phyloP scores from a whole-genome alignment of 1,140 invertebrate species.

The Drosophila sp. region DNA sequence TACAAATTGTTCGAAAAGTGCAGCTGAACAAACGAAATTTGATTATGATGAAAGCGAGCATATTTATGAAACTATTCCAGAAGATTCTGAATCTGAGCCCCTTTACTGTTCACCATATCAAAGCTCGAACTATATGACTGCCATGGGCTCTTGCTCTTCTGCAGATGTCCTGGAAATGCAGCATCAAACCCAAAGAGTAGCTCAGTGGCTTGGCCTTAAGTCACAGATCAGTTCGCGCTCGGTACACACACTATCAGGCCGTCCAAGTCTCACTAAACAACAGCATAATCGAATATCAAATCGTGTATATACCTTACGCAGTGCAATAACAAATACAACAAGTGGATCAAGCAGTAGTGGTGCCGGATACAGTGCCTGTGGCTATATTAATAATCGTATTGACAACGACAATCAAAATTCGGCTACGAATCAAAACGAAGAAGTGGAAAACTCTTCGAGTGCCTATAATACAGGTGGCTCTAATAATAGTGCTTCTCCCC shows the following conservation, averaged over 20 bases:
- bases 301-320: conserved; percentile 63
- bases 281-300: conserved; percentile 38
- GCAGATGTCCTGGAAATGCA: conserved; percentile 63
- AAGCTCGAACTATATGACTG: conserved; percentile 77
- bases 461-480: conserved; percentile 92
- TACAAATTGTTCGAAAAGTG: too few species aligned
- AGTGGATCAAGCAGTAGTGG: conserved; percentile 72
- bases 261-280: conserved; percentile 23
- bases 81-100: conserved; percentile 87
- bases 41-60: conserved; percentile 86
- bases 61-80: conserved; percentile 90
- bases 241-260: conserved; percentile 38
- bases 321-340: conserved; percentile 56
- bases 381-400: conserved; percentile 28
- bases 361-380: conserved; percentile 35
- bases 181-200: conserved; percentile 76
- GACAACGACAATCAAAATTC: conserved; percentile 13
- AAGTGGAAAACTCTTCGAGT: conserved; percentile 89
- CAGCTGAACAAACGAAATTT: conserved; percentile 25
- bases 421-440: conserved; percentile 75
- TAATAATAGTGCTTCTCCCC: conserved; percentile 88
- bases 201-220: conserved; percentile 75
- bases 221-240: conserved; percentile 36
- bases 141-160: conserved; percentile 63
- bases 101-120: conserved; percentile 89